These are phyloP conservation scores for Mareca penelope DNA, from an alignment of 2,797 vertebrate species.

Conservation along the genomic window DNA sequence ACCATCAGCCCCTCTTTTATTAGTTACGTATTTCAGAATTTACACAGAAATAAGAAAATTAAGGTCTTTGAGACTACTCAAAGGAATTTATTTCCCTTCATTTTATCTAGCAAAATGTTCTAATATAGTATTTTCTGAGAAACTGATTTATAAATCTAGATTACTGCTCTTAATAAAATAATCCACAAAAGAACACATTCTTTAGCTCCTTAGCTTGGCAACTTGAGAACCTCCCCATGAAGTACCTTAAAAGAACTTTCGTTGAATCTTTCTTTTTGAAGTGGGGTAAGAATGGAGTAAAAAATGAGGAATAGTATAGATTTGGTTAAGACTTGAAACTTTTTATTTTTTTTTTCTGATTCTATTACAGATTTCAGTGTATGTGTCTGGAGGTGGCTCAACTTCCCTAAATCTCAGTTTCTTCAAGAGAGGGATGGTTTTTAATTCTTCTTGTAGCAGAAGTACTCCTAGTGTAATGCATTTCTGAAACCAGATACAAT, in stretches of 20 bases:
- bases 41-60: neutral
- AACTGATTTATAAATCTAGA: neutral
- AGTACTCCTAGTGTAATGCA: neutral
- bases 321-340: neutral
- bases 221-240: neutral
- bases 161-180: constrained; percentile 22
- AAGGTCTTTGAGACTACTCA: neutral
- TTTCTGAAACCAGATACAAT: neutral
- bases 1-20: neutral
- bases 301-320: accelerated
- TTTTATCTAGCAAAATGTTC: neutral
- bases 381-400: neutral
- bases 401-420: neutral
- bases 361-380: neutral
- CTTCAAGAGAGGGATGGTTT: neutral
- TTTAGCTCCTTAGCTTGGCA: neutral
- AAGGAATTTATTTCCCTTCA: neutral
- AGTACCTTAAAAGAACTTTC: constrained; percentile 34
- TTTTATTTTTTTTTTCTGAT: neutral
- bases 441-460: neutral
- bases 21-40: neutral
- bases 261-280: neutral
- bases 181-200: neutral
- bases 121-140: neutral
- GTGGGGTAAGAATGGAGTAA: neutral